Evolutionary conservation across 2,888 invertebrate species (phyloP).

Genomic region (Hyposoter didymator): DNA sequence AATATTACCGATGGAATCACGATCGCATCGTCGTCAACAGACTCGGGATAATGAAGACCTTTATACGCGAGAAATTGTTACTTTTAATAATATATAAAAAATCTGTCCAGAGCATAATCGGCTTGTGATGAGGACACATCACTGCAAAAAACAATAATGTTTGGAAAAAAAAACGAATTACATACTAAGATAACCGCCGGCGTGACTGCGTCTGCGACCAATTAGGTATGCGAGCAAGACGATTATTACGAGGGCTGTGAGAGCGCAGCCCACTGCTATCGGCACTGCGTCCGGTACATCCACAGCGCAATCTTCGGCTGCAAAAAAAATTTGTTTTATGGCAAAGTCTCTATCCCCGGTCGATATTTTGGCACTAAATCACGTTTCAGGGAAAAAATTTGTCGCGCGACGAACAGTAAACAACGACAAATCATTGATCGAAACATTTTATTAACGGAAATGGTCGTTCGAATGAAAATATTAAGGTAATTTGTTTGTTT

Average conservation of each 20-base stretch:
- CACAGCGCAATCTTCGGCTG: conserved; percentile 90
- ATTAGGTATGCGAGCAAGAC: conserved; percentile 97
- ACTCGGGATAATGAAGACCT: conserved; percentile 61
- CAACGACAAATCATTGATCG: not conserved
- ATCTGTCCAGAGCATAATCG: conserved; percentile 58
- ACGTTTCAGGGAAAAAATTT: not conserved
- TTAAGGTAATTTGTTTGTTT: not conserved
- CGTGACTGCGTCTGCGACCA: conserved; percentile 93
- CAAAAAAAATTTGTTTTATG: conserved; percentile 67
- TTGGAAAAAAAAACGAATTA: conserved; percentile 80
- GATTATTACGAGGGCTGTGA: conserved; percentile 95
- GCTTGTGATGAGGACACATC: conserved; percentile 49
- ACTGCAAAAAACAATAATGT: conserved; percentile 24
- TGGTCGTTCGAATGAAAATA: not conserved
- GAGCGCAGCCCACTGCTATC: conserved; percentile 97
- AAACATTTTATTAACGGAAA: not conserved
- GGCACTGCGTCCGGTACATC: conserved; percentile 96
- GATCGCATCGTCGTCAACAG: conserved; percentile 54
- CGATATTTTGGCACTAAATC: not conserved
- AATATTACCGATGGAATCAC: conserved; percentile 47
- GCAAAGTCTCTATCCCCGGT: not conserved
- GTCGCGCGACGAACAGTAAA: not conserved
- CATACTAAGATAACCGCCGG: conserved; percentile 95
- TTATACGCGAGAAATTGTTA: conserved; percentile 63
- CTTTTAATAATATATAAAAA: conserved; percentile 64